Conservation (phyloP, 2,113 vertebrate genomes). For the Chionis minor region DNA sequence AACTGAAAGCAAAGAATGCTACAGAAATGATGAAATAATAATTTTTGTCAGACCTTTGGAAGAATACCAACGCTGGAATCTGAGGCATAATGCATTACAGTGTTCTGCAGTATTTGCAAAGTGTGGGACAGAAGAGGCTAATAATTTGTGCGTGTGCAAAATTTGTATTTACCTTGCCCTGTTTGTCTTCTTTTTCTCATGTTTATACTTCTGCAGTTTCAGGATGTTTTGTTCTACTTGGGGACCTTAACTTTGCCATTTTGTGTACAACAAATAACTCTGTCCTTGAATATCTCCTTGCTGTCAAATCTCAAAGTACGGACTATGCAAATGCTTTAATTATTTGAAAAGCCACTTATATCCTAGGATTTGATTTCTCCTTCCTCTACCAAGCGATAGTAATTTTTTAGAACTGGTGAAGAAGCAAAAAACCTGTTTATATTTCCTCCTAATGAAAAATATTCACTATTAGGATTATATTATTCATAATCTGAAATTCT, state of each 20-base stretch:
- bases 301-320: background rate
- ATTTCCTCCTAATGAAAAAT: background rate
- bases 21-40: background rate
- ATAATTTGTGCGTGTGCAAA: background rate
- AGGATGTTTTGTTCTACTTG: background rate
- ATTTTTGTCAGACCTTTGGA: background rate
- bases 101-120: background rate
- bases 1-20: background rate
- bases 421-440: background rate
- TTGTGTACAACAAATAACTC: background rate
- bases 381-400: background rate
- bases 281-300: background rate
- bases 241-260: background rate
- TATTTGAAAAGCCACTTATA: conserved; percentile 11
- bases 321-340: background rate
- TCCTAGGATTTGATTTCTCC: background rate
- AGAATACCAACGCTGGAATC: background rate
- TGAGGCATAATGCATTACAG: background rate
- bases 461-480: background rate
- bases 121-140: background rate
- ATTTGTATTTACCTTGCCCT: background rate
- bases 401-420: background rate
- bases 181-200: background rate
- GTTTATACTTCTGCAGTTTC: background rate
- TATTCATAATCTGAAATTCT: background rate